Conservation (phyloP, 2,113 vertebrate species). For the Motacilla alba region DNA sequence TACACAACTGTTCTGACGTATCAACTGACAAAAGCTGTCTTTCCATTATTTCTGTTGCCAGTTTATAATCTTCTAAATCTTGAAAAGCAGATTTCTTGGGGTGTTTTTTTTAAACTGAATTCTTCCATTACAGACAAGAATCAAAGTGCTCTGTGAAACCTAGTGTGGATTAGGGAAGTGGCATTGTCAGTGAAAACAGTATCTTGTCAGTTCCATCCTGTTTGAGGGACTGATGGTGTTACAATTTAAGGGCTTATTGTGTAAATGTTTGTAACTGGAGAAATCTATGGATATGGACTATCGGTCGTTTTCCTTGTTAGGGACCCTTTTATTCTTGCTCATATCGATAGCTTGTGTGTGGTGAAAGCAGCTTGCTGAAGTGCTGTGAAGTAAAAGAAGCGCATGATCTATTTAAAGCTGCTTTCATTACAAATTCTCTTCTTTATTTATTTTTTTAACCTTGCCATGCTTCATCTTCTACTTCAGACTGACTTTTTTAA, state of each 20-base stretch:
- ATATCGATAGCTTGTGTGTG: background rate
- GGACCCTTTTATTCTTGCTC: background rate
- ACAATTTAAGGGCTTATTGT: background rate
- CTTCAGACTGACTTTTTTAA: background rate
- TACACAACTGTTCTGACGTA: background rate
- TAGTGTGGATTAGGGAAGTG: background rate
- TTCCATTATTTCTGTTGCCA: background rate
- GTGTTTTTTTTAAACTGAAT: background rate
- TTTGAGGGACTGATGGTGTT: background rate
- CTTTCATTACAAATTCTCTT: background rate
- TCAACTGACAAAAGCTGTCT: slow-evolving; percentile 46
- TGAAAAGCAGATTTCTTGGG: background rate
- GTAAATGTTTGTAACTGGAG: background rate
- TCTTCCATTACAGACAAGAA: background rate
- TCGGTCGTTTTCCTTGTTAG: background rate
- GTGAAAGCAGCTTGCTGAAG: background rate
- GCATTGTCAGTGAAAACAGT: background rate
- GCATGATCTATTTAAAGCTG: slow-evolving; percentile 22
- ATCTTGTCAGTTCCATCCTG: background rate
- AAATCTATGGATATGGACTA: background rate
- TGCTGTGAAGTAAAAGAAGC: background rate
- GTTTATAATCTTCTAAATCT: background rate
- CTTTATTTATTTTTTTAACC: background rate
- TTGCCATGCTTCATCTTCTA: background rate
- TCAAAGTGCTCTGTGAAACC: background rate